A percentile compares a stretch with the other conserved stretches of the same genome.
phyloP scores from a whole-genome alignment of 2,888 invertebrate species.

The Cerastoderma edule region DNA sequence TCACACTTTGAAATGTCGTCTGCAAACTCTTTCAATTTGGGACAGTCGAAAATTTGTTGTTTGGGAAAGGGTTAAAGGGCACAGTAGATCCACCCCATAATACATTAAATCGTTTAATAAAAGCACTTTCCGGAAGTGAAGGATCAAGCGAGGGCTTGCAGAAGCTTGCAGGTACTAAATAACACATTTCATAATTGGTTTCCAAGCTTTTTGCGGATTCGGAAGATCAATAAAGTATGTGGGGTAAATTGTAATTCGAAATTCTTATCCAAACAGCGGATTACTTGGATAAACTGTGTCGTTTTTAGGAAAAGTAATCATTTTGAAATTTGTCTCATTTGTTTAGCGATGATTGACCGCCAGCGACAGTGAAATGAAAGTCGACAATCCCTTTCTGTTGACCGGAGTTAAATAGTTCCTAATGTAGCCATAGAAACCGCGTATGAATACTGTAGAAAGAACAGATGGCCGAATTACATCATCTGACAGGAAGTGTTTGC shows the following conservation, averaged over 20 bases:
- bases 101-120: constrained; percentile 11
- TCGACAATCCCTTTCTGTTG: constrained; percentile 35
- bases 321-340: constrained; percentile 26
- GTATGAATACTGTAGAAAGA: constrained; percentile 25
- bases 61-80: too few species aligned
- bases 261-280: constrained; percentile 34
- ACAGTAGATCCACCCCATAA: too few species aligned
- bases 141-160: constrained; percentile 12
- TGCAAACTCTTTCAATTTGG: too few species aligned
- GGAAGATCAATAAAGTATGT: constrained; percentile 18
- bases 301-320: constrained; percentile 16
- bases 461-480: constrained; percentile 53
- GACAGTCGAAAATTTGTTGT: too few species aligned
- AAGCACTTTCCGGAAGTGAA: constrained; percentile 4
- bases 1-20: too few species aligned
- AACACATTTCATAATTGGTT: constrained; percentile 23
- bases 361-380: constrained; percentile 44
- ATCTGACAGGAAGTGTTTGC: constrained; percentile 47
- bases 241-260: constrained; percentile 33
- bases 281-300: constrained; percentile 35
- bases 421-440: constrained; percentile 39
- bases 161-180: constrained; percentile 14
- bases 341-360: constrained; percentile 16
- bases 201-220: constrained; percentile 22
- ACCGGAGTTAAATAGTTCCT: constrained; percentile 39